Evolutionary conservation across 2,888 invertebrate species (phyloP).

Genomic region (Ophioninae sp.): DNA sequence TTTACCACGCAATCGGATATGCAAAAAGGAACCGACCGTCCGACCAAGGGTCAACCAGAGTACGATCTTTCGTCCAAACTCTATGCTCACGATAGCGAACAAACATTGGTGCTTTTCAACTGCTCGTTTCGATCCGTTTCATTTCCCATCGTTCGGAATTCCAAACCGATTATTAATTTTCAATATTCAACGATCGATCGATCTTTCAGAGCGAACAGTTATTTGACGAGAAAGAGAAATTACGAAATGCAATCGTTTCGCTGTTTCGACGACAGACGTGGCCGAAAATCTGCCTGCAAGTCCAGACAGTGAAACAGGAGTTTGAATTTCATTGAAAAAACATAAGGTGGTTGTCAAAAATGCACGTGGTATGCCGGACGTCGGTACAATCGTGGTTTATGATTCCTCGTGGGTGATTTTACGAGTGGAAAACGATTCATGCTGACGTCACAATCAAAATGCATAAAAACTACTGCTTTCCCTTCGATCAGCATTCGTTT

Average conservation of each 20-base stretch:
- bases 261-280: neutral
- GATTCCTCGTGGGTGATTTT: neutral
- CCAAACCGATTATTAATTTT: neutral
- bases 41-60: conserved; percentile 17
- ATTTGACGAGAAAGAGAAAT: neutral
- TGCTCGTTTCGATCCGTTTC: neutral
- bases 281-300: neutral
- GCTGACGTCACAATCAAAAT: conserved; percentile 1
- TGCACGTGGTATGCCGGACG: neutral
- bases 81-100: neutral
- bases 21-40: conserved; percentile 18
- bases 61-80: neutral
- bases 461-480: neutral
- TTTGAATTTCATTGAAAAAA: neutral
- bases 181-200: neutral
- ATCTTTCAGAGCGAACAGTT: conserved; percentile 1
- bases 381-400: neutral
- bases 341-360: neutral
- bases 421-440: neutral
- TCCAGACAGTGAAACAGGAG: neutral
- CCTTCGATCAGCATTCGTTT: neutral
- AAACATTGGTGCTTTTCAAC: neutral
- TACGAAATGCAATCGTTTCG: neutral
- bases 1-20: conserved; percentile 41
- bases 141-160: neutral